phyloP scores from a whole-genome alignment of 2,888 invertebrate species.

The Trichopria drosophilae region DNA sequence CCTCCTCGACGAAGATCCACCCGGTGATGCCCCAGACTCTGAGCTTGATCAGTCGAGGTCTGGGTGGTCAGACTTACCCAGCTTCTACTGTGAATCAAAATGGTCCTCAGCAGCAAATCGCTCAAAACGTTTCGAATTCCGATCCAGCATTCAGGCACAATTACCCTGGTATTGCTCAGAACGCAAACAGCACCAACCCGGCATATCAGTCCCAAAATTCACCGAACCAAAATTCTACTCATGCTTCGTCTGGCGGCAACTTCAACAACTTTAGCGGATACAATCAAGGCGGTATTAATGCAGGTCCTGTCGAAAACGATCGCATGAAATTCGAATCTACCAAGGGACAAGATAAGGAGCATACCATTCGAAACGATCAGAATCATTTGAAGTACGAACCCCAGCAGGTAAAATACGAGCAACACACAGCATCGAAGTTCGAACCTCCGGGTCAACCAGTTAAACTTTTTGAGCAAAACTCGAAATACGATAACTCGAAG shows the following conservation, averaged over 20 bases:
- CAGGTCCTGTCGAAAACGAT: neutral
- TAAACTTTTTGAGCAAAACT: slow-evolving; percentile 43
- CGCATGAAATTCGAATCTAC: slow-evolving; percentile 42
- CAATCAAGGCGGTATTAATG: slow-evolving; percentile 33
- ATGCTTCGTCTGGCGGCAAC: slow-evolving; percentile 34
- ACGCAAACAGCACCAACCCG: too few relatives aligned
- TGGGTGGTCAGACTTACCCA: slow-evolving; percentile 35
- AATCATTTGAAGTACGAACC: slow-evolving; percentile 44
- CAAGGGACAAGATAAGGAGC: slow-evolving; percentile 46
- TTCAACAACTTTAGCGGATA: slow-evolving; percentile 40
- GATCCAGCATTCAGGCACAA: slow-evolving; percentile 40
- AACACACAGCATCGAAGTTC: slow-evolving; percentile 21
- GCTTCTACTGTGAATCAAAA: slow-evolving; percentile 36
- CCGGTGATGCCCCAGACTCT: slow-evolving; percentile 79
- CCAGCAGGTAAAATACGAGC: slow-evolving; percentile 40
- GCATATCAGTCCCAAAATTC: slow-evolving; percentile 43
- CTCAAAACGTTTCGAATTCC: slow-evolving; percentile 46
- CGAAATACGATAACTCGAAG: slow-evolving; percentile 39
- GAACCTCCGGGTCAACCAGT: slow-evolving; percentile 32
- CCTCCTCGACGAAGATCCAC: slow-evolving; percentile 79
- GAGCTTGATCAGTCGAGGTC: slow-evolving; percentile 54
- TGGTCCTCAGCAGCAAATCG: slow-evolving; percentile 29
- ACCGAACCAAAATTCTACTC: slow-evolving; percentile 37
- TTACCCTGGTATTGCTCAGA: slow-evolving; percentile 18
- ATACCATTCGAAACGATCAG: slow-evolving; percentile 44